These are phyloP conservation scores for Sphenodon punctatus DNA, from an alignment of 2,797 vertebrate species.

Conservation along the genomic window DNA sequence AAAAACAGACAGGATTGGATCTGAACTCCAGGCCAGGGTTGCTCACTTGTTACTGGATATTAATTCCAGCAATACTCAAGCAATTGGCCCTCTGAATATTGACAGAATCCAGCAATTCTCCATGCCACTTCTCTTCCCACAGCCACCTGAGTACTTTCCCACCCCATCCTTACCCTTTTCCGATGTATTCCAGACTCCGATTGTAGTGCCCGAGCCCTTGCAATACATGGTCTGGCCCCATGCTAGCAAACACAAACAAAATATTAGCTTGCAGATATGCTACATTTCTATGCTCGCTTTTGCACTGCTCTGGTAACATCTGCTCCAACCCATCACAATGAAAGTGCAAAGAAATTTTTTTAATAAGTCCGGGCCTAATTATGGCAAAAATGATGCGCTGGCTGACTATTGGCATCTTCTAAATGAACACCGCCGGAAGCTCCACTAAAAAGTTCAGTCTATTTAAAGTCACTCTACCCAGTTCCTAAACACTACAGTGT, in stretches of 20 bases:
- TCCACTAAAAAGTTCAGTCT: no score
- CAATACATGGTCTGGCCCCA: neutral
- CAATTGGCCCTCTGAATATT: neutral
- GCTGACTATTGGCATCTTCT: no score
- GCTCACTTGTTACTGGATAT: neutral
- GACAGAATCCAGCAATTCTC: neutral
- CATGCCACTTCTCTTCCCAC: neutral
- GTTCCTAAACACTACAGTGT: no score
- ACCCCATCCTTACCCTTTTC: neutral
- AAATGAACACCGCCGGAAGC: no score
- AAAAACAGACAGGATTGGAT: neutral
- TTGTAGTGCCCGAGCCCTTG: neutral
- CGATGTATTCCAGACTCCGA: neutral
- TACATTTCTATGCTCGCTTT: neutral
- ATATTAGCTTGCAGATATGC: neutral
- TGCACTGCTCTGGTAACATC: neutral
- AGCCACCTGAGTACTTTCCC: neutral
- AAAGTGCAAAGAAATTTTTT: no score
- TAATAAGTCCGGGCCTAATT: no score
- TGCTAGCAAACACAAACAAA: neutral
- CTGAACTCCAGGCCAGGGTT: neutral
- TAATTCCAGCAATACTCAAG: neutral
- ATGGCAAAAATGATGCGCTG: no score
- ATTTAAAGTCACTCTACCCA: no score
- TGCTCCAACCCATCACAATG: neutral